Base-by-base conservation (phyloP, 2,113 vertebrate species). In the Rhynchomys soricoides region DNA sequence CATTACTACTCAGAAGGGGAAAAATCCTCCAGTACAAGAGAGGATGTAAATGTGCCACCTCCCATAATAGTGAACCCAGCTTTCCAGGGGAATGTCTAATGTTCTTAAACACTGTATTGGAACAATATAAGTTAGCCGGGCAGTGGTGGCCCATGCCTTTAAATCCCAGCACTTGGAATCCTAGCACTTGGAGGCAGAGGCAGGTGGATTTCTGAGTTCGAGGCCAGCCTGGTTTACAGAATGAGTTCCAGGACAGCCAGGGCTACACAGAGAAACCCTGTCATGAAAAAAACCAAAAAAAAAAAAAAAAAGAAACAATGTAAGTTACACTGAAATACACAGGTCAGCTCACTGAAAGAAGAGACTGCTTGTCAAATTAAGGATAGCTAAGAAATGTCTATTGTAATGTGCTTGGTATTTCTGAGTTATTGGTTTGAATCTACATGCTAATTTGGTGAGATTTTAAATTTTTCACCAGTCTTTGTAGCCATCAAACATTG, bases 1-100 rank as follows among this genome's bases (percentile, higher is more conserved):
- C 89, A 93, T 97, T 5, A 0, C 37, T 55, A 94, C 96, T 93
- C 77, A 74, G 34, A 90, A 86, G 82, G 22, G 22, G 71, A 48
- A 48, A 94, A 87, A 86, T 7, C 90, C 92, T 82, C 50, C 22
- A 13, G 71, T 66, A 29, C 64, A 92, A 90, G 95, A 89, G 98
- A 98, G 16, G 74, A 70, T 43, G 7, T 43, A 83, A 8, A 82
- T 92, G 45, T 79, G 87, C 43, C 24, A n/a, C 79, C 88, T 82
- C 91, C n/a, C 94, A 48, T 4, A 43, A 96, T 85, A 95, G 66
- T 2, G 5, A 3, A 7, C 57, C 50, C 0, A 0, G 12, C 66
- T 92, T 48, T 64, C 95, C 95, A 79, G 59, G n/a, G 50, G 66
- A 68, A 21, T n/a, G 2, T 40, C 19, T 74, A 22, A 40, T 34